These are phyloP conservation scores for Nothobranchius furzeri DNA, from an alignment of 2,113 vertebrate species.

Conservation along the genomic window DNA sequence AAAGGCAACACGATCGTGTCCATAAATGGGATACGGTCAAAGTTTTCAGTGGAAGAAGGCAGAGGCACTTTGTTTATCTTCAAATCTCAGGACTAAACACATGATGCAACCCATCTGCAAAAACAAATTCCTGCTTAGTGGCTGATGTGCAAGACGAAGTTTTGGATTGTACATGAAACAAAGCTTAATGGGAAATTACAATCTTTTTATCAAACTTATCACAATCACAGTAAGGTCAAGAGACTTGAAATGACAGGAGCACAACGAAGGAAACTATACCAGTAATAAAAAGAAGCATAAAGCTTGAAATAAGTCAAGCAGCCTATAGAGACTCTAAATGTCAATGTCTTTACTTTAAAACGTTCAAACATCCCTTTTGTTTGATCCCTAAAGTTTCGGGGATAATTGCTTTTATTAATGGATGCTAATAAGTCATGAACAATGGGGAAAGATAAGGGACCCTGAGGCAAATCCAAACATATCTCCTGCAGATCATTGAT, in stretches of 20 bases:
- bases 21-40: too few species aligned
- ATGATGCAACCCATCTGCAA: too few species aligned
- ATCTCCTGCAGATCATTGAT: constrained; percentile 16
- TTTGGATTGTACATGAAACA: too few species aligned
- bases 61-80: too few species aligned
- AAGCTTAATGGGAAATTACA: too few species aligned
- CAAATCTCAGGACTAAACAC: too few species aligned
- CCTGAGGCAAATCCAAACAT: constrained; percentile 25
- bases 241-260: constrained; percentile 44
- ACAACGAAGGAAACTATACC: constrained; percentile 26
- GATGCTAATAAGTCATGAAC: constrained; percentile 52
- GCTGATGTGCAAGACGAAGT: too few species aligned
- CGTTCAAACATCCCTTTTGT: constrained; percentile 2
- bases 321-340: constrained; percentile 38
- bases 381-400: constrained; percentile 30
- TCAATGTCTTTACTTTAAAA: constrained; percentile 22
- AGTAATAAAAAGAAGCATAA: constrained; percentile 4
- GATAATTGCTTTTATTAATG: constrained; percentile 55
- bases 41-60: too few species aligned
- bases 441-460: constrained; percentile 30
- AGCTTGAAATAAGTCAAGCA: constrained; percentile 6
- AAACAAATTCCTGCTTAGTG: too few species aligned
- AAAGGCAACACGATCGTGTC: too few species aligned
- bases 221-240: constrained; percentile 25
- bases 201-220: neutral